Evolutionary conservation across 2,888 invertebrate genomes (phyloP).

Genomic region (Scrobipalpa atriplicella): DNA sequence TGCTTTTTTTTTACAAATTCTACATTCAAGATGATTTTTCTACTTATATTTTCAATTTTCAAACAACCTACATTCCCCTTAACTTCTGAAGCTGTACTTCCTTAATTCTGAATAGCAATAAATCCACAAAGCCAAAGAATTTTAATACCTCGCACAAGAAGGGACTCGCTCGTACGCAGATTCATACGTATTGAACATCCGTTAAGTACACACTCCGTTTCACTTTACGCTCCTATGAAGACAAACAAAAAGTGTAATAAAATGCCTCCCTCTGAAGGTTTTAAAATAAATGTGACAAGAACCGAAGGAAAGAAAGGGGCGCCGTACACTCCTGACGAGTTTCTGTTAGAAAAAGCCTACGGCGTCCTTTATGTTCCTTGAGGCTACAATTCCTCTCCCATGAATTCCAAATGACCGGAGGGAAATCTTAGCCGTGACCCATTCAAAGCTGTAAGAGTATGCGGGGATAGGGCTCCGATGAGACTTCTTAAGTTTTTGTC

Average conservation of each 20-base stretch:
- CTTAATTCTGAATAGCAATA: neutral
- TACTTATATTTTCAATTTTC: no score
- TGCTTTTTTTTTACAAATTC: no score
- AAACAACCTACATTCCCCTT: no score
- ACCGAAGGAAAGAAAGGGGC: slow-evolving; percentile 58
- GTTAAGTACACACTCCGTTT: slow-evolving; percentile 39
- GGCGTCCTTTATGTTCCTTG: slow-evolving; percentile 79
- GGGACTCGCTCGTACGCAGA: slow-evolving; percentile 31
- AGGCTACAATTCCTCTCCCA: slow-evolving; percentile 80
- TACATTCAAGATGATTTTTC: neutral
- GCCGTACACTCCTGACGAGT: slow-evolving; percentile 64
- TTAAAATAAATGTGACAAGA: slow-evolving; percentile 63
- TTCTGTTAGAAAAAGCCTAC: slow-evolving; percentile 72
- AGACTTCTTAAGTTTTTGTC: slow-evolving; percentile 35
- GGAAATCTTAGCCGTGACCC: slow-evolving; percentile 82
- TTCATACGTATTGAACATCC: slow-evolving; percentile 34
- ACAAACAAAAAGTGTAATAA: slow-evolving; percentile 51
- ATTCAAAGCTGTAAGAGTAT: slow-evolving; percentile 70
- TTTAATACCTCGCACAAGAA: slow-evolving; percentile 13
- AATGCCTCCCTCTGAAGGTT: slow-evolving; percentile 52
- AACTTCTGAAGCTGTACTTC: neutral
- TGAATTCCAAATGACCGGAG: slow-evolving; percentile 82
- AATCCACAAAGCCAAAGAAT: slow-evolving; percentile 17
- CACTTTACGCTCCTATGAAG: slow-evolving; percentile 43
- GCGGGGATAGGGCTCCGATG: slow-evolving; percentile 45